A percentile compares a stretch with the other conserved stretches of the same genome.
phyloP scores from a whole-genome alignment of 1,140 invertebrate species.

The Euwallacea similis region DNA sequence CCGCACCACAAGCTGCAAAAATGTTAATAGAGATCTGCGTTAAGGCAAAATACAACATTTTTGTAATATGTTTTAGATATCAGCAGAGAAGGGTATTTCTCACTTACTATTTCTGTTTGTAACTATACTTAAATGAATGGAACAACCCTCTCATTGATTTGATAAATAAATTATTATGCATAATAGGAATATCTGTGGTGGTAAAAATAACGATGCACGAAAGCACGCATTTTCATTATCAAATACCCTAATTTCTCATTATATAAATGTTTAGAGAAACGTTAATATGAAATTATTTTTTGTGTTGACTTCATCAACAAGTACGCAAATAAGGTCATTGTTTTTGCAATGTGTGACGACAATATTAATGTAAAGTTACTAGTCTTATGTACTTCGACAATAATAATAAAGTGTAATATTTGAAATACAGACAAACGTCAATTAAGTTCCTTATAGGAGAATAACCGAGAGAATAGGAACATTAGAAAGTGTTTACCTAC shows the following conservation, averaged over 20 bases:
- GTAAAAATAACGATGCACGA: not conserved
- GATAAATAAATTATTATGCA: not conserved
- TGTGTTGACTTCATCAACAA: no score
- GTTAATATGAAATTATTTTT: no score
- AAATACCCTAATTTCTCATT: no score
- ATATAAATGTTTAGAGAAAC: no score
- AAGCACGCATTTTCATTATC: not conserved
- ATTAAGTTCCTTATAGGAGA: slow-evolving; percentile 20
- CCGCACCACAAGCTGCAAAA: no score
- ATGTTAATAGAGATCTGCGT: no score
- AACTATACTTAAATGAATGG: no score
- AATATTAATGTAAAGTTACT: slow-evolving; percentile 3
- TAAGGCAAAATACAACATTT: no score
- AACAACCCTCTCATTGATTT: no score
- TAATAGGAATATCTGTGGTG: not conserved
- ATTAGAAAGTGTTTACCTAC: not conserved
- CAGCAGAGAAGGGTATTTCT: no score
- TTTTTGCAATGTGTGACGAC: not conserved
- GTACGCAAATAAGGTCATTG: not conserved
- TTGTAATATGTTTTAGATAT: no score
- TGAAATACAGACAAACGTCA: slow-evolving; percentile 12
- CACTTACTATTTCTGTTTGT: no score
- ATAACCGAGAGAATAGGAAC: not conserved
- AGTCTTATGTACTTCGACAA: slow-evolving; percentile 7
- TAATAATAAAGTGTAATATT: slow-evolving; percentile 13